These are phyloP conservation scores for Rotaria socialis DNA, from an alignment of 2,888 invertebrate species.

Conservation along the genomic window DNA sequence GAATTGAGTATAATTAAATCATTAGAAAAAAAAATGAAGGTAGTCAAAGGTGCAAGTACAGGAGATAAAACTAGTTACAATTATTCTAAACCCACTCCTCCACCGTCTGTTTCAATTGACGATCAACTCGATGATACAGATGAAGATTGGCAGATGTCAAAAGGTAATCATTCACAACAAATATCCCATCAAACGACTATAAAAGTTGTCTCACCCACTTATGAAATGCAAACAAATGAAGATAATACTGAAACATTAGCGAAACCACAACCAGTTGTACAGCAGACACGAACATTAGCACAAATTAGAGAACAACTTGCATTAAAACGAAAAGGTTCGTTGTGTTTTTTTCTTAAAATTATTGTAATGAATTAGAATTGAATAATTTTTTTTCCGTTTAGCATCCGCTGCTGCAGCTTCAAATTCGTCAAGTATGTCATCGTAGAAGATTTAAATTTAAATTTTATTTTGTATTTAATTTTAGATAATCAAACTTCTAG, in stretches of 20 bases:
- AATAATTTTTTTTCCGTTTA: background rate
- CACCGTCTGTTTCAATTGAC: background rate
- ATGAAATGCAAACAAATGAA: conserved; percentile 21
- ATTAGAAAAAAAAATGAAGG: background rate
- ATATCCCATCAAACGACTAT: background rate
- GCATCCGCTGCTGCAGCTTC: conserved; percentile 7
- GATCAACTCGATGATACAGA: background rate
- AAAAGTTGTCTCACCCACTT: background rate
- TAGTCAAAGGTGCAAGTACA: background rate
- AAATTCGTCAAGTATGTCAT: background rate
- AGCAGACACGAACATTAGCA: conserved; percentile 33
- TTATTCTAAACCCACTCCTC: background rate
- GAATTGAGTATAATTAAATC: background rate
- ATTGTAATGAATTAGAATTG: too few species aligned
- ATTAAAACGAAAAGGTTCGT: conserved; percentile 21
- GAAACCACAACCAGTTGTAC: background rate
- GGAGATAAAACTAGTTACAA: background rate
- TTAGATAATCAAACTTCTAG: background rate
- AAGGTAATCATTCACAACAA: background rate
- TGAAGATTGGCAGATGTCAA: background rate
- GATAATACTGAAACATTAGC: background rate
- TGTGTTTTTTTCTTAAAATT: background rate
- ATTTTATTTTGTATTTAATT: background rate
- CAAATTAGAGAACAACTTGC: conserved; percentile 32
- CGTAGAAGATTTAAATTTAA: background rate